Evolutionary conservation across 2,888 invertebrate genomes (phyloP).

Genomic region (Oscheius onirici): DNA sequence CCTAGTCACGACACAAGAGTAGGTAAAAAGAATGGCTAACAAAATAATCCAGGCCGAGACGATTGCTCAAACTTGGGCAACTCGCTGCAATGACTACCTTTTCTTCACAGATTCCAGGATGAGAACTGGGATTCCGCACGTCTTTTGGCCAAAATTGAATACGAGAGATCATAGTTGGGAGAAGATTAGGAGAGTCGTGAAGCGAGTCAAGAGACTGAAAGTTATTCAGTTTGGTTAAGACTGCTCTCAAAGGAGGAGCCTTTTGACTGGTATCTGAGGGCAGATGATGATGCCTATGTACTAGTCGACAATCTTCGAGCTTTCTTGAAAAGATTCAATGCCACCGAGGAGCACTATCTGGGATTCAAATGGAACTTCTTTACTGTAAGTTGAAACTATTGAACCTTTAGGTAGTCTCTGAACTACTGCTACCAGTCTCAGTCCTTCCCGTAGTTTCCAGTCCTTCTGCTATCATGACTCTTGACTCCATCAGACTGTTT

Average conservation of each 20-base stretch:
- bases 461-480: too few species aligned
- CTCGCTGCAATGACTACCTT: slow-evolving; percentile 57
- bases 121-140: slow-evolving; percentile 52
- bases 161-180: slow-evolving; percentile 65
- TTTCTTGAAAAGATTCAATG: slow-evolving; percentile 47
- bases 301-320: slow-evolving; percentile 59
- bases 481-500: too few species aligned
- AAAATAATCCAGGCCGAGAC: slow-evolving; percentile 51
- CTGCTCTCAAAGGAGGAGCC: neutral
- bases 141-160: slow-evolving; percentile 52
- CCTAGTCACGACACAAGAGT: slow-evolving; percentile 61
- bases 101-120: slow-evolving; percentile 63
- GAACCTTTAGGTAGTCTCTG: too few species aligned
- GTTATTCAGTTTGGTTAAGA: neutral
- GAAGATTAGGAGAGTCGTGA: slow-evolving; percentile 59
- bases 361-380: slow-evolving; percentile 64
- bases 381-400: slow-evolving; percentile 45
- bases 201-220: slow-evolving; percentile 34
- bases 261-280: slow-evolving; percentile 65
- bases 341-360: slow-evolving; percentile 49
- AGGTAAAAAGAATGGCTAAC: too few species aligned
- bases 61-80: slow-evolving; percentile 59
- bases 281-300: slow-evolving; percentile 64
- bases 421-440: too few species aligned
- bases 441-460: too few species aligned